Evolutionary conservation across 2,888 invertebrate species (phyloP), one percentile per base, ranked within the genome.

Genomic region (Syrphus vitripennis): DNA sequence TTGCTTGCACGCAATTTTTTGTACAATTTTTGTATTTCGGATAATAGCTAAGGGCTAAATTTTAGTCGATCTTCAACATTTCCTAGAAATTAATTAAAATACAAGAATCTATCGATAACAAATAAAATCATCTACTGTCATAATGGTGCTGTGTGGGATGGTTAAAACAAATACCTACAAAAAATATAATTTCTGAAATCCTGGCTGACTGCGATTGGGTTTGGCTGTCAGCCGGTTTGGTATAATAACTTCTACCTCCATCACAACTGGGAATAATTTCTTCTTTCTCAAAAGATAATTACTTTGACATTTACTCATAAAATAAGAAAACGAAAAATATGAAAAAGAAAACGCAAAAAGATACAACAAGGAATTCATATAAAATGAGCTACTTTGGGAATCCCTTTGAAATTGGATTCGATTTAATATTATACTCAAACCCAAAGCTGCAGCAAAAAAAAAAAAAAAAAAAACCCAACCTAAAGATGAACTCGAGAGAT

Each of bases 371-470:
- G 67, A 75, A 71, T 71, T 37, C 75, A 59, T 67, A 67, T 72
- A 61, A 80, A 65, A 45, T 80, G 70, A 83, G 50, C 74, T 79
- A 42, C 79, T 70, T 67, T 79, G 57, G 16, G 63, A 72, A 71
- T 80, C 80, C 84, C 67, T 80, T 84, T 84, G 84, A 84, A 80
- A 84, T 80, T 57, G 80, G 84, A 80, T 84, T 84, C 84, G 84
- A 80, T 84, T 80, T 84, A 83, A 80, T 71, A 59, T 53, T 53
- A n/a, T n/a, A 75, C 74, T 65, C 65, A 77, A n/a, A 74, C 74
- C 80, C 71, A 61, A 69, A 26, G 24, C 3, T 6, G 10, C 7
- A 19, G 3, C 16, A 45, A 5, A 19, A 45, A 45, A 19, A 16
- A 29, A 14, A 14, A 3, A 19, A 45, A 48, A 19, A 4, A 12